Conservation (phyloP, 2,888 invertebrate genomes). For the Coleophora flavipennella region DNA sequence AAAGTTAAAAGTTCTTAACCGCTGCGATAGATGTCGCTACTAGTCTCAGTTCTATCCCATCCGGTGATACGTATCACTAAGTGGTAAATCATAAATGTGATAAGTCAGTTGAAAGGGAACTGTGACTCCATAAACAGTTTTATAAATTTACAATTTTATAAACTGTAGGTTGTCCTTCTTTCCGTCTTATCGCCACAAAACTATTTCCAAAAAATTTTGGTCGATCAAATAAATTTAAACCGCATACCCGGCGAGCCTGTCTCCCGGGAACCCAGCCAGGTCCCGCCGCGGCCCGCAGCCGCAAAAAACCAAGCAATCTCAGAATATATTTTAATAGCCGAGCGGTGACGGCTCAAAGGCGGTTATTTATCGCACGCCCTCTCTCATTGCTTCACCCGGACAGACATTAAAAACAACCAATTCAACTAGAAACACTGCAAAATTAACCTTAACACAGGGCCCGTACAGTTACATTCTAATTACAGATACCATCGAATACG, state of each 20-base stretch:
- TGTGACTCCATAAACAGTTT: too few relatives aligned
- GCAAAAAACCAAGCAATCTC: conserved; percentile 64
- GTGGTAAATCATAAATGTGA: too few relatives aligned
- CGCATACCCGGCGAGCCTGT: conserved; percentile 33
- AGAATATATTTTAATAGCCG: conserved; percentile 67
- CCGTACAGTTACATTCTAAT: conserved; percentile 40
- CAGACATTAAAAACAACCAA: conserved; percentile 53
- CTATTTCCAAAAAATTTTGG: background rate
- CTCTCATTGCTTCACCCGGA: conserved; percentile 65
- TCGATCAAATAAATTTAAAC: conserved; percentile 25
- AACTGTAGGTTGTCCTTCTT: background rate
- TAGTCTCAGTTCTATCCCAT: conserved; percentile 3
- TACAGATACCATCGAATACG: conserved; percentile 34
- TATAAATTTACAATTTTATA: too few relatives aligned
- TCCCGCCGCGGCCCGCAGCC: conserved; percentile 17
- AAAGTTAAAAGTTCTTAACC: too few relatives aligned
- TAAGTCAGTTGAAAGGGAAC: too few relatives aligned
- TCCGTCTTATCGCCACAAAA: background rate
- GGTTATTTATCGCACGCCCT: conserved; percentile 72
- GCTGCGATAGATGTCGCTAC: conserved; percentile 24
- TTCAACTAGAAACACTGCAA: conserved; percentile 26
- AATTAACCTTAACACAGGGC: conserved; percentile 32
- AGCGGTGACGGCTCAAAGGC: conserved; percentile 69
- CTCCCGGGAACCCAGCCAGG: conserved; percentile 34
- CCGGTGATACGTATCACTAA: too few relatives aligned